Base-by-base conservation (phyloP, 2,113 vertebrate genomes). In the Lonchura striata region DNA sequence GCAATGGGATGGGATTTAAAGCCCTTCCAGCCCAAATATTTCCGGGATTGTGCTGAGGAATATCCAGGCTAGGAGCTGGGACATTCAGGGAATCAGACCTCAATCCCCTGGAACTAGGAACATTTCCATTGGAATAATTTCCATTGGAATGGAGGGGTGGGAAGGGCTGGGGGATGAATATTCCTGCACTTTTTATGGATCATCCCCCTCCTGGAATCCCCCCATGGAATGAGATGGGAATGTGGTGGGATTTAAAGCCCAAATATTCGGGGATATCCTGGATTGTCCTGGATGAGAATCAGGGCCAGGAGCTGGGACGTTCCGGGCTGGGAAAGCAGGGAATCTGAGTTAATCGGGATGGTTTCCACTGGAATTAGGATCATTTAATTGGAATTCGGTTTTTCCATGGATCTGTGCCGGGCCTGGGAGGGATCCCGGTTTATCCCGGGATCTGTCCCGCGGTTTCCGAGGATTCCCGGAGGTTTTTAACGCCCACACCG, bases 71-170 rank as follows among this genome's bases (percentile, higher is more conserved):
- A 14, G 33, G 71, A 75, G 25, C 14, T 28, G 41, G 53, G 33
- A 57, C 5, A 2, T 16, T 46, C 41, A 74, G 71, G 54, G 41
- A 57, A 57, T 75, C 35, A 31, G 49, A 70, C 3, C 6, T 23
- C 39, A 52, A 70, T 13, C 22, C 16, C 39, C 1, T 30, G n/a
- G 19, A 21, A 37, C 30, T 39, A 33, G 46, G 33, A 35, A 46
- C 0, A 18, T n/a, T n/a, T 54, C 18, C 20, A 20, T 3, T 9
- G 31, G 54, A 23, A 57, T 23, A 1, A 44, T 35, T 47, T 50
- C 46, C 66, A 4, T 4, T 44, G 39, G 31, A 56, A 44, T 7
- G 27, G 50, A 33, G 28, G 28, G 8, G 15, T 33, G 30, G 37
- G 22, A 42, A 42, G 37, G 30, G 9, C 16, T 71, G 50, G 15